Evolutionary conservation across 2,888 invertebrate species (phyloP).

Genomic region (Poecilus cupreus): DNA sequence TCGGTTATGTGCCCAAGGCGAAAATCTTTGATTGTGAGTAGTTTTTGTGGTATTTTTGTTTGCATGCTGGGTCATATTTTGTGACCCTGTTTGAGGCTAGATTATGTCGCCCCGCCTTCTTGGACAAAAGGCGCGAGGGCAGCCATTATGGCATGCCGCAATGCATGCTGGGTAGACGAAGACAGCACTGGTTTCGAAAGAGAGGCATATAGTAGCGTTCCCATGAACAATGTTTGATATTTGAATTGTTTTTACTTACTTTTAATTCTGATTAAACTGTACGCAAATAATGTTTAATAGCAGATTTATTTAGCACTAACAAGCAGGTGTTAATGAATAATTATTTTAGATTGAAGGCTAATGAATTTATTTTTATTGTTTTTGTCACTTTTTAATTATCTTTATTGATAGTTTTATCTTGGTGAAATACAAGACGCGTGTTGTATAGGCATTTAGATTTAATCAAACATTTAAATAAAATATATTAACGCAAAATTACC

Average conservation of each 20-base stretch:
- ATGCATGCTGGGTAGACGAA: slow-evolving; percentile 34
- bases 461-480: slow-evolving; percentile 30
- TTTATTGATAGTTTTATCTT: slow-evolving; percentile 35
- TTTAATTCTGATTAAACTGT: slow-evolving; percentile 32
- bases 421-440: slow-evolving; percentile 30
- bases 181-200: slow-evolving; percentile 22
- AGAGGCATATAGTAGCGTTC: slow-evolving; percentile 27
- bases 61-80: slow-evolving; percentile 44
- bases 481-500: slow-evolving; percentile 25
- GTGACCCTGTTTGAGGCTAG: slow-evolving; percentile 57
- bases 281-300: slow-evolving; percentile 15
- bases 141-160: slow-evolving; percentile 58
- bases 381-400: slow-evolving; percentile 6
- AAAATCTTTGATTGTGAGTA: slow-evolving; percentile 40
- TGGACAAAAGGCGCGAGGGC: slow-evolving; percentile 48
- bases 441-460: slow-evolving; percentile 40
- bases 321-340: slow-evolving; percentile 8
- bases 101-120: slow-evolving; percentile 43
- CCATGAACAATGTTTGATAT: slow-evolving; percentile 36
- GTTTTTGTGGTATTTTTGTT: slow-evolving; percentile 45
- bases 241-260: slow-evolving; percentile 16
- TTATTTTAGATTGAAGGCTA: background rate
- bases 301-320: background rate
- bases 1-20: slow-evolving; percentile 4
- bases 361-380: slow-evolving; percentile 15